These are phyloP conservation scores for Cottoperca gobio DNA, from an alignment of 2,797 vertebrate genomes.

Conservation along the genomic window DNA sequence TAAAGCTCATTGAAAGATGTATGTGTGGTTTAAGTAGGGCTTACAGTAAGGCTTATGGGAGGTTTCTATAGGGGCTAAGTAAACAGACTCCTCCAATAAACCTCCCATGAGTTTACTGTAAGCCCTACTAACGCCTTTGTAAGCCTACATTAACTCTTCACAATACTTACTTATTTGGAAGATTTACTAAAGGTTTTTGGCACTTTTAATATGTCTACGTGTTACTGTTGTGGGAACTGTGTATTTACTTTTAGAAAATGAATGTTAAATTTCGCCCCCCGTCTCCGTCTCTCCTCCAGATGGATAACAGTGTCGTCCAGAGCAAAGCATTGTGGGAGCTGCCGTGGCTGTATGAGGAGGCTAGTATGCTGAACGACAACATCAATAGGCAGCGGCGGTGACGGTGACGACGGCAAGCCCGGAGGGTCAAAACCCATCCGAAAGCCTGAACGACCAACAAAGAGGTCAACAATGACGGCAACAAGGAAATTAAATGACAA, in stretches of 20 bases:
- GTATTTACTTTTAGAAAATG: no score
- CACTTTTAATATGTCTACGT: not conserved
- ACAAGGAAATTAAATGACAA: not conserved
- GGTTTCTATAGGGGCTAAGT: not conserved
- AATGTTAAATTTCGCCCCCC: not conserved
- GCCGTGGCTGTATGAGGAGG: constrained; percentile 56
- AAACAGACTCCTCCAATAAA: no score
- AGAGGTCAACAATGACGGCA: not conserved
- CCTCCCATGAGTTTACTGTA: no score
- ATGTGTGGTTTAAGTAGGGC: no score
- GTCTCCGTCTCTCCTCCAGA: constrained; percentile 41
- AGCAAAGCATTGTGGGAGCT: constrained; percentile 74
- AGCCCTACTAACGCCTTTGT: no score
- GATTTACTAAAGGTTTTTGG: no score
- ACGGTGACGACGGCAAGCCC: constrained; percentile 43
- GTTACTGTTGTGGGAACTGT: not conserved
- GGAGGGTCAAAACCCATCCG: not conserved
- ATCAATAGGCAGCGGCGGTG: constrained; percentile 5
- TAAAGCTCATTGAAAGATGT: no score
- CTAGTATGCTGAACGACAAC: constrained; percentile 19
- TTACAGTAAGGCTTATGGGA: not conserved
- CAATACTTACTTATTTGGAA: no score
- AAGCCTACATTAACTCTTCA: no score
- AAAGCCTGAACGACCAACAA: not conserved
- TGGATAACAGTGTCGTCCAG: constrained; percentile 36